Evolutionary conservation across 2,113 vertebrate species (phyloP), one percentile per base, ranked within the genome.

Genomic region (Pomatorhinus ruficollis): DNA sequence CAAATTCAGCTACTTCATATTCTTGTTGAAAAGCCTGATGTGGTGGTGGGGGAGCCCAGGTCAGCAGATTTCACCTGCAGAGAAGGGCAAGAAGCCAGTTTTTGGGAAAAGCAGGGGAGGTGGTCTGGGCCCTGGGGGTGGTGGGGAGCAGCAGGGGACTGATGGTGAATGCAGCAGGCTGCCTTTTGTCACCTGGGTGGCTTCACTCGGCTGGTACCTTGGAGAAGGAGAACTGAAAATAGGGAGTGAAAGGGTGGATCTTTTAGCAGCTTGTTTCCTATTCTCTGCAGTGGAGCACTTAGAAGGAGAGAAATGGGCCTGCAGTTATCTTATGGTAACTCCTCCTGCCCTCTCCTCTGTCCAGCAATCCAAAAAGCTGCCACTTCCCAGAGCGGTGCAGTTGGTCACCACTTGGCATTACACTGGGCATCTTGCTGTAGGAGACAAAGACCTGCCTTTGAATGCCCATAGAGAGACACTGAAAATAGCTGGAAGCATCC

Each of bases 381-480:
- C 28, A 20, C 24, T 76, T 79, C 57, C 31, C 74, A 44, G 21
- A 33, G 2, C 0, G 0, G 25, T 17, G 17, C 5, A 2, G 39
- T 16, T 21, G 40, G 80, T 42, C 1, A 3, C 37, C 1, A 2
- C 81, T n/a, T 11, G 7, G 27, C 3, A 2, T 63, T 37, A 5
- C 17, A 19, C 12, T 0, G 0, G 35, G 35, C 15, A 68, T 23
- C 45, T 76, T 49, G 40, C 57, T 30, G 30, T 5, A 60, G 66
- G 33, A 81, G 52, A 86, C 63, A 77, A 83, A 77, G 63, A 13
- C 1, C 1, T 42, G 60, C 61, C 57, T 52, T 13, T 18, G 61
- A 65, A 37, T 21, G 20, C 37, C n/a, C 13, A 5, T 0, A 33
- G 40, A 80, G 44, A 74, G 37, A 53, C 57, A 49, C 17, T 37